Evolutionary conservation across 1,140 invertebrate genomes (phyloP), one percentile per base, ranked within the genome.

Genomic region (Gryon sp.): DNA sequence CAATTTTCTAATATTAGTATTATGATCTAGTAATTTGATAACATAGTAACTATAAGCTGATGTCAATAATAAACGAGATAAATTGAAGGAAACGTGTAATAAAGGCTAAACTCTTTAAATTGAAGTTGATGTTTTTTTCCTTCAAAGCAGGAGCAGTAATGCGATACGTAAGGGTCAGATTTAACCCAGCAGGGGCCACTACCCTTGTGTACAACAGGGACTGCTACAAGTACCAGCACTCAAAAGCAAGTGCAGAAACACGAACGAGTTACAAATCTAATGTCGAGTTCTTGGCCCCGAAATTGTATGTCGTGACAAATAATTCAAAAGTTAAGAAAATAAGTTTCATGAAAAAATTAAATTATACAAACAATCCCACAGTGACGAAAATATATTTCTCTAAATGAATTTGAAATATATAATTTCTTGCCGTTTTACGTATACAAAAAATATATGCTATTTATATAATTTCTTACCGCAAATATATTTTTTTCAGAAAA

Each of bases 151-250:
- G 16, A 19, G 43, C 9, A 28, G 75, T 73, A 78, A 78, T 19
- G 34, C 36, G 75, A 78, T 66, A 78, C 68, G 50, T 45, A 55
- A 68, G 74, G 75, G 75, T 78, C 75, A 78, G 75, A 78, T 78
- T 78, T 63, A 73, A 73, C 48, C 59, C 75, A 55, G 41, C 45
- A 59, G 62, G 75, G 75, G 68, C 75, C 62, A 59, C 68, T 62
- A 66, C 68, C 50, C 75, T 78, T 38, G 46, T 68, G 68, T 72
- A 73, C 50, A 48, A 73, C 57, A 78, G 66, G 34, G 38, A 48
- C 43, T 55, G 66, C 40, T 52, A 77, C 65, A 63, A 66, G 66
- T 70, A 69, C 57, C 36, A 20, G 50, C 57, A 66, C 53, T 70
- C 59, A 41, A 48, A 28, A 30, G 65, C 60, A 77, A 76, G 74